Percentiles rank a stretch among this genome's conserved stretches.
Evolutionary conservation across 2,888 invertebrate genomes (phyloP).

Genomic region (Fabriciana adippe): DNA sequence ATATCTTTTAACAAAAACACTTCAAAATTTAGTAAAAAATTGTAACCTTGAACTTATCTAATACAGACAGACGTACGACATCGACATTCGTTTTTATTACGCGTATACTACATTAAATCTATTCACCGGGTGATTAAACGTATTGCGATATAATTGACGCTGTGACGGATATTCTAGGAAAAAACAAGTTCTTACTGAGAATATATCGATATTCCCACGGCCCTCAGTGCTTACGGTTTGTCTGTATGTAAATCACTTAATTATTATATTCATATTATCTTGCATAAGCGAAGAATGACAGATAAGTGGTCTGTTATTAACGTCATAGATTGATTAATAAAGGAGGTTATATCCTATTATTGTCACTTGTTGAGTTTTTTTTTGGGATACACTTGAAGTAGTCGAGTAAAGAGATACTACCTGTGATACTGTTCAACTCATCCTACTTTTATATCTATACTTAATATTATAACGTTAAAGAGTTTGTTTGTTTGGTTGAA

Average conservation of each 20-base stretch:
- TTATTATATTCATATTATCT: slow-evolving; percentile 10
- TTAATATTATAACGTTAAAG: too few species aligned
- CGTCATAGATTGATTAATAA: neutral
- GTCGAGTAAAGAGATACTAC: too few species aligned
- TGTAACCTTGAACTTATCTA: neutral
- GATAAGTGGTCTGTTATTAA: slow-evolving; percentile 2
- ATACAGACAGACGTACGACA: neutral
- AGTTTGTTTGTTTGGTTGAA: too few species aligned
- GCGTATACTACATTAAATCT: slow-evolving; percentile 11
- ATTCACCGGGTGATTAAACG: slow-evolving; percentile 19
- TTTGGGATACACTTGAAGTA: too few species aligned
- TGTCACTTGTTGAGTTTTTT: too few species aligned
- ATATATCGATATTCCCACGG: slow-evolving; percentile 43
- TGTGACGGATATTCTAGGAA: slow-evolving; percentile 41
- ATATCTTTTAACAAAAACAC: neutral
- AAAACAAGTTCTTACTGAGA: slow-evolving; percentile 41
- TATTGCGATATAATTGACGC: slow-evolving; percentile 29
- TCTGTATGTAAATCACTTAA: slow-evolving; percentile 23
- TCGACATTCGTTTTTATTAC: slow-evolving; percentile 7
- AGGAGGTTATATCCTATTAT: too few species aligned
- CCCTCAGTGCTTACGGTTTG: slow-evolving; percentile 24
- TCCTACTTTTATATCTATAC: too few species aligned
- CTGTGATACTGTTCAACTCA: too few species aligned
- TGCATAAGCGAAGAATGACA: neutral
- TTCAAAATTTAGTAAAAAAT: neutral